Percentiles rank a stretch among this genome's conserved stretches.
Conservation (phyloP, 1,140 invertebrate genomes). For the Hesperophylax magnus region DNA sequence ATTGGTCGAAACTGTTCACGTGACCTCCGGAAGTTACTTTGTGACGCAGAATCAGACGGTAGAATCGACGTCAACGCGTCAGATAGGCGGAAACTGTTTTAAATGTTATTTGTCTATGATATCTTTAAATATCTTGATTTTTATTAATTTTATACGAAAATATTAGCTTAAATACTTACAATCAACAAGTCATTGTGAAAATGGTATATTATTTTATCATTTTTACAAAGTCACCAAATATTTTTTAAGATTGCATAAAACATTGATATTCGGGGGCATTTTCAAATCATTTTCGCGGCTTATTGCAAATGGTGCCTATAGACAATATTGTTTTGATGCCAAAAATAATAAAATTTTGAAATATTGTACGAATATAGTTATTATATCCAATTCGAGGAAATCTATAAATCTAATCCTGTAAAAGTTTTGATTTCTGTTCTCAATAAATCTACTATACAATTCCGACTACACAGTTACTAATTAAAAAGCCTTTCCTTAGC, state of each 20-base stretch:
- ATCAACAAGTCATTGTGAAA: neutral
- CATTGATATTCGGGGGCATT: neutral
- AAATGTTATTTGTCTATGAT: constrained; percentile 34
- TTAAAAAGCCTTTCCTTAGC: too few relatives aligned
- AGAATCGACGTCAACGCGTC: constrained; percentile 67
- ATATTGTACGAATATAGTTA: neutral
- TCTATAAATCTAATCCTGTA: too few relatives aligned
- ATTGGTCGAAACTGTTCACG: constrained; percentile 74
- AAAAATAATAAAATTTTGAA: neutral
- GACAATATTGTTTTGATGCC: constrained; percentile 26
- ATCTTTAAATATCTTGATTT: neutral
- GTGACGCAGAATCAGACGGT: constrained; percentile 63
- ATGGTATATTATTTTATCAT: neutral
- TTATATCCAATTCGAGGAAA: too few relatives aligned
- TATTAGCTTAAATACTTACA: neutral
- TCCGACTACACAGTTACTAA: too few relatives aligned
- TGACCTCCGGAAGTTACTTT: constrained; percentile 69
- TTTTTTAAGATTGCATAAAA: neutral
- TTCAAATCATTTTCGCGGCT: constrained; percentile 29
- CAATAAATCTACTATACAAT: too few relatives aligned
- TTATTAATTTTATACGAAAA: neutral
- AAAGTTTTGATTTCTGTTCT: too few relatives aligned
- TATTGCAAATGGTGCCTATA: constrained; percentile 27
- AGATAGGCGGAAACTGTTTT: constrained; percentile 38
- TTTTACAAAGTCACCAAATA: neutral